Percentiles rank a stretch among this genome's conserved stretches.
Conservation (phyloP, 1,140 invertebrate species). For the Drosophila repletoides region DNA sequence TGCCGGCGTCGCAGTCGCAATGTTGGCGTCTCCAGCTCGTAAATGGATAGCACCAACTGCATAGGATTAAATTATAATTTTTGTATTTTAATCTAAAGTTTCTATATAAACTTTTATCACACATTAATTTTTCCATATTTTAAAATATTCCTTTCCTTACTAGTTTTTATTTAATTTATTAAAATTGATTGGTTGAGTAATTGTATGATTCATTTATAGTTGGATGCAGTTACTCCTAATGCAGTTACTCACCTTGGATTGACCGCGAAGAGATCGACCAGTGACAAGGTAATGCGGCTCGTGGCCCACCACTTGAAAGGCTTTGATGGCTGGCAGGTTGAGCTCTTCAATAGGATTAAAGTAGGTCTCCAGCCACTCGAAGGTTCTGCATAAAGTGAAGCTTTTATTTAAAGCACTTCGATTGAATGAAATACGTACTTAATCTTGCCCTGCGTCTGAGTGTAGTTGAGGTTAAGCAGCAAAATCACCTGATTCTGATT, state of each 20-base stretch:
- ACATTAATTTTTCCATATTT: too few relatives aligned
- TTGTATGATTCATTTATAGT: too few relatives aligned
- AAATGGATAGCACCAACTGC: constrained; percentile 58
- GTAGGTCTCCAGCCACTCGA: constrained; percentile 70
- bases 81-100: too few relatives aligned
- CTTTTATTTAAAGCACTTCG: too few relatives aligned
- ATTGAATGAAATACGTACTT: constrained; percentile 27
- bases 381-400: constrained; percentile 46
- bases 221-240: too few relatives aligned
- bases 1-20: constrained; percentile 49
- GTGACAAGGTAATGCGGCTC: constrained; percentile 54
- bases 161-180: neutral
- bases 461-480: constrained; percentile 51
- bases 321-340: constrained; percentile 49
- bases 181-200: too few relatives aligned
- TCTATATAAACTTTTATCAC: too few relatives aligned
- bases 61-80: too few relatives aligned
- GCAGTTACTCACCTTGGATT: constrained; percentile 53
- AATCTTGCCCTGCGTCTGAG: constrained; percentile 41
- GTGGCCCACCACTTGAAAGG: constrained; percentile 53
- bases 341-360: constrained; percentile 73
- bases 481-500: constrained; percentile 55
- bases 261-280: constrained; percentile 45
- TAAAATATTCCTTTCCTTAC: too few relatives aligned
- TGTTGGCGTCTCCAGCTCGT: constrained; percentile 36